phyloP scores from a whole-genome alignment of 2,113 vertebrate species.

The Crotalus viridis region DNA sequence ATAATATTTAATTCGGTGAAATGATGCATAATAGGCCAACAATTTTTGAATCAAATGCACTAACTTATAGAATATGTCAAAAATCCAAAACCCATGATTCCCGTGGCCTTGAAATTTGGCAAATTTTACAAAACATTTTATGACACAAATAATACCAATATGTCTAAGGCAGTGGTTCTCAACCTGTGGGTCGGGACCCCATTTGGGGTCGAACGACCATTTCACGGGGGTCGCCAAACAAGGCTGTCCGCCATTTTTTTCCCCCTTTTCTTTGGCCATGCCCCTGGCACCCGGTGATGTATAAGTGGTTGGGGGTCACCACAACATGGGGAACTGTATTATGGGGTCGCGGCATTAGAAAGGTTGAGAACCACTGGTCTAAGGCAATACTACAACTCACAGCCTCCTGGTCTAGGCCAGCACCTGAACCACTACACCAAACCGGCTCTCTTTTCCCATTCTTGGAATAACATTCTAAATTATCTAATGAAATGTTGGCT shows the following conservation, averaged over 20 bases:
- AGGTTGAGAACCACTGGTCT: not conserved
- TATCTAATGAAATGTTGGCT: not conserved
- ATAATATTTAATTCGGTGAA: not conserved
- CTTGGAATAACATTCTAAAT: not conserved
- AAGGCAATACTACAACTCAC: not conserved
- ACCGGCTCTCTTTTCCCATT: not conserved
- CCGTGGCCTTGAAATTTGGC: not conserved
- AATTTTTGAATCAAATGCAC: not conserved
- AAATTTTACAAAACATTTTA: not conserved
- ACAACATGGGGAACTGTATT: no score
- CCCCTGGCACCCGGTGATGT: no score
- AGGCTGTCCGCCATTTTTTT: no score
- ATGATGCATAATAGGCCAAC: not conserved
- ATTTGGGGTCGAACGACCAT: no score
- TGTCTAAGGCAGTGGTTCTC: not conserved
- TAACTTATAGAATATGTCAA: not conserved
- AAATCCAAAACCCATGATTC: not conserved
- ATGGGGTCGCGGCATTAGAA: no score
- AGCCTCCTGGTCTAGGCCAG: not conserved
- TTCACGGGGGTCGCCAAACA: no score
- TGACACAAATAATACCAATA: not conserved
- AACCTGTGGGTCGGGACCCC: no score
- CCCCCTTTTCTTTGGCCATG: no score
- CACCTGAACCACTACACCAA: not conserved
- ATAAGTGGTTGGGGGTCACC: no score